Evolutionary conservation across 2,113 vertebrate species (phyloP), one percentile per base, ranked within the genome.

Genomic region (Artemisiospiza belli): DNA sequence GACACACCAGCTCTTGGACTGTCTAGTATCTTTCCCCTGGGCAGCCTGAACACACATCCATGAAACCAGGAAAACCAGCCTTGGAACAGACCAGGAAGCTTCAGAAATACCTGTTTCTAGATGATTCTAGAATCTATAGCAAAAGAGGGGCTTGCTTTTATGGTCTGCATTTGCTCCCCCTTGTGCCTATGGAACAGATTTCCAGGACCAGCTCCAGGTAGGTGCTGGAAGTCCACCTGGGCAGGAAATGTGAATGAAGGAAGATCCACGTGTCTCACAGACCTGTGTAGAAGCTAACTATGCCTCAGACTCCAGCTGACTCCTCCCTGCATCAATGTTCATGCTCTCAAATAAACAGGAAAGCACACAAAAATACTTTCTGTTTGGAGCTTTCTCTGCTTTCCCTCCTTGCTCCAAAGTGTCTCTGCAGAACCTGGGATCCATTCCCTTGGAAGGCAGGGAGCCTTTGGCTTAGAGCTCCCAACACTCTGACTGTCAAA

Each of bases 221-320:
- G 33, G 49, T 31, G 19, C 51, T 59, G 17, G 76, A 86, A 47
- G 37, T 49, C 22, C 11, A 37, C 15, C 20, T 67, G n/a, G 18
- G 20, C 4, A 6, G 72, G 37, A 63, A 80, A 66, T 0, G 1
- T 7, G 37, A 49, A 57, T 52, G 13, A 54, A 77, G 23, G 43
- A 62, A 13, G 39, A 51, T 25, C 16, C 12, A 18, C 0, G 1
- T 39, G 31, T 61, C 75, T 69, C 49, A 68, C 2, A 74, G 31
- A 15, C 15, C 5, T 35, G 21, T 1, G 0, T 5, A 37, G 37
- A 72, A 52, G 4, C 21, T 16, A 10, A 14, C 24, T 2, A 6
- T 14, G 39, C 61, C 63, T 70, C 76, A 74, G 47, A 35, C 39
- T 80, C 11, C 27, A 46, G 37, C 37, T 81, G 20, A 41, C 39